These are phyloP conservation scores for Peromyscus aztecus DNA, from an alignment of 2,797 vertebrate genomes.

Conservation along the genomic window DNA sequence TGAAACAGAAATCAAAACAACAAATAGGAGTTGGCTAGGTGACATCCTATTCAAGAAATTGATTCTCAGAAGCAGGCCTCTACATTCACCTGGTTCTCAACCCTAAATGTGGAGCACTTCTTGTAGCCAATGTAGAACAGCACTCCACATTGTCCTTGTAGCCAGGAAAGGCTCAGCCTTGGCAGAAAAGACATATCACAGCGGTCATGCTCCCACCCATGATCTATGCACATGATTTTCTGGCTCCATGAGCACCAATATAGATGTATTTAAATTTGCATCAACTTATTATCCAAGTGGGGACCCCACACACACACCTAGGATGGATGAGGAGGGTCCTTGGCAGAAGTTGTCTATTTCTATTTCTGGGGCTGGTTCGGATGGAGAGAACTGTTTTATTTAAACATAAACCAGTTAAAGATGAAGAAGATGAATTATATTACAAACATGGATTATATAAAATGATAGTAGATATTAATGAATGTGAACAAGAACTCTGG, in stretches of 20 bases:
- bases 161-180: background rate
- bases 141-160: background rate
- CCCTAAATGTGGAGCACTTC: background rate
- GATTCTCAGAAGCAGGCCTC: background rate
- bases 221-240: no score
- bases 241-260: background rate
- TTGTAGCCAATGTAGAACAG: background rate
- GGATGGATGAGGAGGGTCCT: background rate
- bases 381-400: background rate
- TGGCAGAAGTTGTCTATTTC: background rate
- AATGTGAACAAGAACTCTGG: background rate
- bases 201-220: rapidly evolving
- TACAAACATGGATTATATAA: background rate
- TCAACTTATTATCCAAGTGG: background rate
- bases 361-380: background rate
- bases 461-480: background rate
- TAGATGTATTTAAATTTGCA: background rate
- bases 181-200: background rate
- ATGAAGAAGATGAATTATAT: background rate
- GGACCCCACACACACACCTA: no score
- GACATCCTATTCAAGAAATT: background rate
- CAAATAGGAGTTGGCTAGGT: background rate
- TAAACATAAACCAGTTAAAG: background rate
- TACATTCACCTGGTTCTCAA: background rate
- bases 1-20: background rate